These are phyloP conservation scores for Serranochromis macrocephalus DNA, from an alignment of 2,113 vertebrate genomes.

Conservation along the genomic window DNA sequence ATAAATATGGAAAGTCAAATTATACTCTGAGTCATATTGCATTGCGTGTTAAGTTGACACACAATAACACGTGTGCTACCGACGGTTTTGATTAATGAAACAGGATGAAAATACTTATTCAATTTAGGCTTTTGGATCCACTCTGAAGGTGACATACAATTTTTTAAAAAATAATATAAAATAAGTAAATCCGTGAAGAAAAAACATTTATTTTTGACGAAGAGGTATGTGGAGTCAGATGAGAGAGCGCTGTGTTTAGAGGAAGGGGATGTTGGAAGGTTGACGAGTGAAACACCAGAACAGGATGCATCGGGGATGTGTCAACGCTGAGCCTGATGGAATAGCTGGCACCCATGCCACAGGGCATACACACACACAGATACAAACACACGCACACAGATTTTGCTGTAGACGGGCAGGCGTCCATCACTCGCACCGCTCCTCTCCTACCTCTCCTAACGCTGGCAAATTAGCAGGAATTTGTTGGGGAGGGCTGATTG, in stretches of 20 bases:
- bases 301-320: constrained; percentile 50
- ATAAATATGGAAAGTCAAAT: constrained; percentile 57
- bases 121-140: not conserved
- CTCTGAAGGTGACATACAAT: constrained; percentile 1
- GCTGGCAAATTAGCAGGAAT: constrained; percentile 63
- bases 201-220: not conserved
- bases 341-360: constrained; percentile 35
- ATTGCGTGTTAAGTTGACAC: constrained; percentile 20
- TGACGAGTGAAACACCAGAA: constrained; percentile 42
- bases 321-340: constrained; percentile 39
- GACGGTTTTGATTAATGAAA: not conserved
- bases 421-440: constrained; percentile 35
- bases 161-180: not conserved
- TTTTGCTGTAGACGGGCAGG: constrained; percentile 36
- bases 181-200: not conserved
- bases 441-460: not conserved
- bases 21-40: constrained; percentile 37
- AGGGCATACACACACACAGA: constrained; percentile 2
- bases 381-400: not conserved
- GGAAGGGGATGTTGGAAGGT: constrained; percentile 29
- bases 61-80: constrained; percentile 9
- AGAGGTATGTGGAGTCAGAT: not conserved
- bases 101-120: not conserved
- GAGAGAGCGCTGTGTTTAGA: constrained; percentile 14
- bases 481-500: constrained; percentile 50